phyloP scores from a whole-genome alignment of 2,888 invertebrate genomes.

The Plemyria rubiginata region DNA sequence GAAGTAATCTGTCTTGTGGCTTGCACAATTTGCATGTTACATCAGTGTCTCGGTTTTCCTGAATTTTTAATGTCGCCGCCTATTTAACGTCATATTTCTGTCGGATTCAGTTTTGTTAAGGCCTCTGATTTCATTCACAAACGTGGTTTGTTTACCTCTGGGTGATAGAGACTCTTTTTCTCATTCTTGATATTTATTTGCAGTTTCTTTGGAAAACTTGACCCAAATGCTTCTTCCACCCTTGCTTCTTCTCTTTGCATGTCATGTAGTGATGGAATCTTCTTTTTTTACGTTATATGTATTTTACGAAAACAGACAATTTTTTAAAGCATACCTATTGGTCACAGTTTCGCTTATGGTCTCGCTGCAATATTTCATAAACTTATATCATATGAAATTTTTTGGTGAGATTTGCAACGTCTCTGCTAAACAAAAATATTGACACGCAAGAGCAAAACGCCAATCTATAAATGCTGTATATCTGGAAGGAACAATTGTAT shows the following conservation, averaged over 20 bases:
- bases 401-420: too few relatives aligned
- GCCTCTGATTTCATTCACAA: neutral
- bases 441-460: conserved; percentile 3
- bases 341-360: too few relatives aligned
- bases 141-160: neutral
- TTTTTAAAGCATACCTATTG: too few relatives aligned
- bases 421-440: neutral
- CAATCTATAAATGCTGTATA: conserved; percentile 28
- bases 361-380: too few relatives aligned
- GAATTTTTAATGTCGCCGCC: conserved; percentile 48
- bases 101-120: conserved; percentile 12
- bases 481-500: conserved; percentile 66
- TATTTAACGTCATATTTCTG: conserved; percentile 38
- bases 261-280: too few relatives aligned
- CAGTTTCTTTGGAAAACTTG: neutral
- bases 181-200: neutral
- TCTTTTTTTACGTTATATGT: too few relatives aligned
- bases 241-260: neutral
- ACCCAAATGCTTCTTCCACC: neutral
- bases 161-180: neutral
- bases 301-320: too few relatives aligned
- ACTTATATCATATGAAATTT: too few relatives aligned
- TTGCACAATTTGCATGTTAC: conserved; percentile 57
- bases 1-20: conserved; percentile 61
- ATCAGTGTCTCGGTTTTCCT: conserved; percentile 49